Evolutionary conservation across 1,140 invertebrate species (phyloP).

Genomic region (Drosophila burlai): DNA sequence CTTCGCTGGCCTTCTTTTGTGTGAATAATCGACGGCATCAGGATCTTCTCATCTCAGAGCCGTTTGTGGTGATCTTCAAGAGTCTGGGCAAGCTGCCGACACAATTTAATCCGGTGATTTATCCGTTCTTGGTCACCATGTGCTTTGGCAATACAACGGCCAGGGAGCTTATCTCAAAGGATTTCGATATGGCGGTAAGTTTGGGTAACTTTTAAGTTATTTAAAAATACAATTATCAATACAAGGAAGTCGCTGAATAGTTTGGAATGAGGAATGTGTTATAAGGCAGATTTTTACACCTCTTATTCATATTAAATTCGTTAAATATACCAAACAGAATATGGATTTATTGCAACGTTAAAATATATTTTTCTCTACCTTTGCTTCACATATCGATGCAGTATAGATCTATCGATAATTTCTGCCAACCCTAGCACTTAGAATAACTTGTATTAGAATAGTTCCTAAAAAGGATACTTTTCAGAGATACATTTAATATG

Average conservation of each 20-base stretch:
- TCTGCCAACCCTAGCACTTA: no score
- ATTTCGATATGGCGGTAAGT: constrained; percentile 81
- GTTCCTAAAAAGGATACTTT: no score
- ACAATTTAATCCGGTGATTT: constrained; percentile 90
- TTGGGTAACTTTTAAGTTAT: background rate
- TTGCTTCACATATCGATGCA: no score
- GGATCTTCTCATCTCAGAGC: constrained; percentile 79
- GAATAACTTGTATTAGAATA: no score
- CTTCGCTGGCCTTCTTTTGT: constrained; percentile 86
- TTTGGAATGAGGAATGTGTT: no score
- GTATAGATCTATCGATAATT: no score
- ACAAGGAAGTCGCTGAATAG: rapidly evolving
- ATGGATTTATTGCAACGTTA: no score
- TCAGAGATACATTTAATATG: no score
- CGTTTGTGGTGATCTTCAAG: constrained; percentile 78
- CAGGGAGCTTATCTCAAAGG: constrained; percentile 66
- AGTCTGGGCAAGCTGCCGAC: constrained; percentile 73
- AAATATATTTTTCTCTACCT: no score
- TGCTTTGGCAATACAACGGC: constrained; percentile 73
- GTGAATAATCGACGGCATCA: constrained; percentile 86
- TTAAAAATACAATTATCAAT: background rate
- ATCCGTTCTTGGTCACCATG: constrained; percentile 93
- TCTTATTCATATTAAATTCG: no score
- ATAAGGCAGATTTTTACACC: no score
- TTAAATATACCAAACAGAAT: no score